These are phyloP conservation scores for Monoplex corrugatus DNA, from an alignment of 2,888 invertebrate species.

Conservation along the genomic window DNA sequence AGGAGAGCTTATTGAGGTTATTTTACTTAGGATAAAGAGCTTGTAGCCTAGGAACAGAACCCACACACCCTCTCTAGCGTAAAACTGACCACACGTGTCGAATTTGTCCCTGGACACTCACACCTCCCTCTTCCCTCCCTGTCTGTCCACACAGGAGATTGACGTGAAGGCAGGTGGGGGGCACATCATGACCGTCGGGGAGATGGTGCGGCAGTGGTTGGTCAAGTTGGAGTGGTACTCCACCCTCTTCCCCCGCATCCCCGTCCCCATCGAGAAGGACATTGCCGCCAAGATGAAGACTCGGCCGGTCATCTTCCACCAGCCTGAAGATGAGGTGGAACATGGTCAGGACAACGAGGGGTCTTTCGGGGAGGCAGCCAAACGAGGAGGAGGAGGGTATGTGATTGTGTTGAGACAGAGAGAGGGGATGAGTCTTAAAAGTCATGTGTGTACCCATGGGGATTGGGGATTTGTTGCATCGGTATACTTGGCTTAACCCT, in stretches of 20 bases:
- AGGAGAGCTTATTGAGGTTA: no score
- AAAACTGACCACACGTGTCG: no score
- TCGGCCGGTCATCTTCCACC: slow-evolving; percentile 46
- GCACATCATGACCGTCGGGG: slow-evolving; percentile 94
- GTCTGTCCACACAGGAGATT: slow-evolving; percentile 87
- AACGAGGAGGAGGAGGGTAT: slow-evolving; percentile 61
- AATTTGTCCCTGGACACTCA: no score
- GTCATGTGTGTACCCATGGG: no score
- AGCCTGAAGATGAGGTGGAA: slow-evolving; percentile 52
- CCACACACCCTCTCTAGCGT: slow-evolving; percentile 35
- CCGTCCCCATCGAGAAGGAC: slow-evolving; percentile 92
- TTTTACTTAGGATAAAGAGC: no score
- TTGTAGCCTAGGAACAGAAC: no score
- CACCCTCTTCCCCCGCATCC: slow-evolving; percentile 98
- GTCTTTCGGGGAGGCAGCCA: slow-evolving; percentile 75
- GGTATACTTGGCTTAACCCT: no score
- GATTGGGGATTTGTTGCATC: no score
- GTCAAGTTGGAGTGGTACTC: slow-evolving; percentile 99
- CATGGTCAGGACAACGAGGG: slow-evolving; percentile 73
- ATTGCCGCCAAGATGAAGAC: slow-evolving; percentile 88
- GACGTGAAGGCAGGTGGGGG: slow-evolving; percentile 99
- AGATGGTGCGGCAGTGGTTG: slow-evolving; percentile 94
- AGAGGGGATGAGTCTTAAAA: no score
- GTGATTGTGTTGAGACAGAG: no score
- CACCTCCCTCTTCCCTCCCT: no score